Evolutionary conservation across 2,113 vertebrate genomes (phyloP).

Genomic region (Sinocyclocheilus maitianheensis): DNA sequence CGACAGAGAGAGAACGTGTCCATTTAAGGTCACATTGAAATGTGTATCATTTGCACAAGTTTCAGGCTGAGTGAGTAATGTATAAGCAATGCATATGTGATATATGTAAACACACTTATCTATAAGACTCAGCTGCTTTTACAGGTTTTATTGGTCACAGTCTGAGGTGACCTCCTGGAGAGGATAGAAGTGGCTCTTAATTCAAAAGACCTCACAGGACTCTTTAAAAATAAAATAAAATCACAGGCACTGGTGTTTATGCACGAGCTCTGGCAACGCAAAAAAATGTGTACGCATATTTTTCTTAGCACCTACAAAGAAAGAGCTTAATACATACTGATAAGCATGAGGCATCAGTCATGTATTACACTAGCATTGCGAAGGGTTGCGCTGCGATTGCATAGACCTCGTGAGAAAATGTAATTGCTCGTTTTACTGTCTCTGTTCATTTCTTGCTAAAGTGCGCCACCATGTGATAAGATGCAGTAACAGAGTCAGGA

Average conservation of each 20-base stretch:
- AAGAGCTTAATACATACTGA: neutral
- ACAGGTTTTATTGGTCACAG: constrained; percentile 23
- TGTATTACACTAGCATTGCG: constrained; percentile 48
- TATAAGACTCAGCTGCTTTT: neutral
- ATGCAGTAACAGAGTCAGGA: neutral
- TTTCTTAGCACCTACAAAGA: neutral
- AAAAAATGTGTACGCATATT: neutral
- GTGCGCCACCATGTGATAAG: constrained; percentile 56
- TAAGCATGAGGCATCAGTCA: neutral
- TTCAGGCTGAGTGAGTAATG: neutral
- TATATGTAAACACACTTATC: too few species aligned
- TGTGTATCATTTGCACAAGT: constrained; percentile 27
- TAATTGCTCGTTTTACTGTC: constrained; percentile 25
- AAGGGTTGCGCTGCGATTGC: constrained; percentile 76
- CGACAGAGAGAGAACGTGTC: constrained; percentile 4
- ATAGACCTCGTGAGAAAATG: constrained; percentile 67
- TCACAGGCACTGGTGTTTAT: neutral
- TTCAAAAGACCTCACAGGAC: constrained; percentile 18
- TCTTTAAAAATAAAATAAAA: neutral
- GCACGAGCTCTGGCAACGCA: neutral
- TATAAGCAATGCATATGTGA: neutral
- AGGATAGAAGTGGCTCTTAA: neutral
- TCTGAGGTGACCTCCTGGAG: neutral
- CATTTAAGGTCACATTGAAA: constrained; percentile 43
- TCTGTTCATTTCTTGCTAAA: constrained; percentile 45